Evolutionary conservation across 30 jellyfish, hydroid and myxozoan species (phyloP).

Genomic region (Phacellophora camtschatica): DNA sequence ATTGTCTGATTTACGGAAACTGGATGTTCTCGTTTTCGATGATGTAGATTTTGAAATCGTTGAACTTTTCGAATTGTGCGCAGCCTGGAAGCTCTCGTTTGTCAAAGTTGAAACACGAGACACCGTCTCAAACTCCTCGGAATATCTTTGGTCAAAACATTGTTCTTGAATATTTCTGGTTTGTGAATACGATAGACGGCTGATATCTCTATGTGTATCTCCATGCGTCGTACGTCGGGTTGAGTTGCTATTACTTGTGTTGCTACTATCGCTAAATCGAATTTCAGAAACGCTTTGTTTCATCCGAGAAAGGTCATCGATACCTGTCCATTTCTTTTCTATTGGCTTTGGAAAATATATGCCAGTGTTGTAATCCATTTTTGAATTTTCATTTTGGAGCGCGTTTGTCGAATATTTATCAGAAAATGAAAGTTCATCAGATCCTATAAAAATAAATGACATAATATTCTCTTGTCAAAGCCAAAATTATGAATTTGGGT

Average conservation of each 20-base stretch:
- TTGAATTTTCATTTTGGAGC: not conserved
- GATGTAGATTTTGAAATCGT: too few relatives aligned
- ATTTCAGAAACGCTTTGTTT: not conserved
- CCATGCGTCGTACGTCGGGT: not conserved
- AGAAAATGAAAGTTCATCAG: not conserved
- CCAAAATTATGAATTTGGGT: too few relatives aligned
- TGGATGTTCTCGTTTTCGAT: not conserved
- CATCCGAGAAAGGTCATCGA: slow-evolving; percentile 36
- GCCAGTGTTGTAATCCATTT: slow-evolving; percentile 9
- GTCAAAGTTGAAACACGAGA: not conserved
- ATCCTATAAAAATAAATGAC: not conserved
- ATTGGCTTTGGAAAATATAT: not conserved
- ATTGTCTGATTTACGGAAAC: not conserved
- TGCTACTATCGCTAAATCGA: not conserved
- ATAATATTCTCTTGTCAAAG: too few relatives aligned
- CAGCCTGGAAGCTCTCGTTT: not conserved
- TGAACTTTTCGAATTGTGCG: not conserved
- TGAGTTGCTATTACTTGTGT: not conserved
- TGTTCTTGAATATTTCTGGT: not conserved
- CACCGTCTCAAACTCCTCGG: not conserved
- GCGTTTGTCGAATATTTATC: not conserved
- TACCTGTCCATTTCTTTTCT: slow-evolving; percentile 41
- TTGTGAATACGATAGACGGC: not conserved
- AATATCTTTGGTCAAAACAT: not conserved
- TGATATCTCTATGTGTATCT: not conserved